Evolutionary conservation across 1,140 invertebrate species (phyloP), one percentile per base, ranked within the genome.

Genomic region (Formica selysi): DNA sequence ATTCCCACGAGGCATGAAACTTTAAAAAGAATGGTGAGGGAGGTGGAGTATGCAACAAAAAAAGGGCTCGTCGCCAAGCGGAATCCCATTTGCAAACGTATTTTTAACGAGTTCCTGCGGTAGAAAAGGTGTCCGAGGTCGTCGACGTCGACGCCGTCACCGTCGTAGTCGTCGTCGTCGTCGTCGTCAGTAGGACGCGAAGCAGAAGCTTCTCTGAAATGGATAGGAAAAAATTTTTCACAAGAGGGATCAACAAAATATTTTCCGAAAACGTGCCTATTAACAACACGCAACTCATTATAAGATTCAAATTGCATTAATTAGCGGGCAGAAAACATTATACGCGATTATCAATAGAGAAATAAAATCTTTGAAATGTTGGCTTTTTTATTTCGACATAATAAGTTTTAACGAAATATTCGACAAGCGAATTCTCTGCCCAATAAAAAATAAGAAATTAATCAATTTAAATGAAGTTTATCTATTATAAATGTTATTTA

Each of bases 1-100:
- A 90, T 91, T 92, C 87, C 91, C 91, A 87, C 87, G 85, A 88
- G 86, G 86, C 87, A 88, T 91, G 88, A 92, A 91, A 92, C 90
- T 93, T 93, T 92, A 89, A 92, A 91, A 85, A 90, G 83, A 76
- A 65, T 81, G 70, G 68, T 36, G 61, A 68, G 61, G 59, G 68
- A 74, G 65, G 79, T 80, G 59, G 70, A 86, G 65, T 78, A 59
- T 74, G 65, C 68, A 85, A 81, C 67, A 80, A 89, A 85, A 87
- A 87, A 76, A 59, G 48, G 61, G 76, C 76, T 84, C 74, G 57
- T 88, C 62, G 54, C 61, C 38, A 41, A 51, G 57, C 70, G 29
- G 73, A 88, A 90, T 90, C 89, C 84, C 87, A 91, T 91, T 91
- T 91, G 67, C 87, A 88, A 88, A 91, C 87, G 73, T 91, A 91